phyloP scores from a whole-genome alignment of 2,797 vertebrate genomes.

The Chelmon rostratus region DNA sequence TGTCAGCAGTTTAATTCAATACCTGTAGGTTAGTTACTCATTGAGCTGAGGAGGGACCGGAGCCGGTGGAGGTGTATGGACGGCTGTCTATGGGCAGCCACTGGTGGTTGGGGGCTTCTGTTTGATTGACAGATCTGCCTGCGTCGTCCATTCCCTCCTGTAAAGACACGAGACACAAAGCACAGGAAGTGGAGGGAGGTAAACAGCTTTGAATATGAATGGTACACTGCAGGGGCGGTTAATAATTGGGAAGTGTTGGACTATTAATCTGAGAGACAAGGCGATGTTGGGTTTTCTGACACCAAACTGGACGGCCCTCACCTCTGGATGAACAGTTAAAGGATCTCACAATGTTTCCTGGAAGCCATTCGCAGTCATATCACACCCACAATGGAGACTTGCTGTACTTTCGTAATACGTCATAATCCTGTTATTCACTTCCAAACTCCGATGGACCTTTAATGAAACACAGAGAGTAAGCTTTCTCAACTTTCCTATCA shows the following conservation, averaged over 20 bases:
- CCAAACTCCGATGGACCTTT: conserved; percentile 8
- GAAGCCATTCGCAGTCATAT: conserved; percentile 18
- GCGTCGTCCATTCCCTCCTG: conserved; percentile 81
- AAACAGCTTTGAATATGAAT: conserved; percentile 78
- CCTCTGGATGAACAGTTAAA: conserved; percentile 8
- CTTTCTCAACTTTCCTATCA: background rate
- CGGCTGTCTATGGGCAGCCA: conserved; percentile 72
- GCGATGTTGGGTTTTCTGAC: conserved; percentile 55
- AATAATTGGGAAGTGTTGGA: conserved; percentile 85
- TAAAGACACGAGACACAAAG: conserved; percentile 80
- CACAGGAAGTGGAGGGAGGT: conserved; percentile 81
- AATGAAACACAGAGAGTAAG: background rate
- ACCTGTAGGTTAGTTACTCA: conserved; percentile 88
- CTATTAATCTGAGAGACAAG: conserved; percentile 72
- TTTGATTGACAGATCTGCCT: conserved; percentile 86
- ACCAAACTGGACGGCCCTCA: conserved; percentile 6
- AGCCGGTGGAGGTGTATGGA: conserved; percentile 80
- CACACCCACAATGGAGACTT: background rate
- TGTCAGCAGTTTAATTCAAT: conserved; percentile 87
- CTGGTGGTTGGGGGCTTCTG: conserved; percentile 50
- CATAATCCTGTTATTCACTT: conserved; percentile 8
- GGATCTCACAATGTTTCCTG: conserved; percentile 11
- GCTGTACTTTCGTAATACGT: conserved; percentile 1
- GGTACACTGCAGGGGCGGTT: conserved; percentile 79
- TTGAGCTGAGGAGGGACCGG: conserved; percentile 81